Conservation (phyloP, 1,140 invertebrate species). For the Drosophila neocordata region DNA sequence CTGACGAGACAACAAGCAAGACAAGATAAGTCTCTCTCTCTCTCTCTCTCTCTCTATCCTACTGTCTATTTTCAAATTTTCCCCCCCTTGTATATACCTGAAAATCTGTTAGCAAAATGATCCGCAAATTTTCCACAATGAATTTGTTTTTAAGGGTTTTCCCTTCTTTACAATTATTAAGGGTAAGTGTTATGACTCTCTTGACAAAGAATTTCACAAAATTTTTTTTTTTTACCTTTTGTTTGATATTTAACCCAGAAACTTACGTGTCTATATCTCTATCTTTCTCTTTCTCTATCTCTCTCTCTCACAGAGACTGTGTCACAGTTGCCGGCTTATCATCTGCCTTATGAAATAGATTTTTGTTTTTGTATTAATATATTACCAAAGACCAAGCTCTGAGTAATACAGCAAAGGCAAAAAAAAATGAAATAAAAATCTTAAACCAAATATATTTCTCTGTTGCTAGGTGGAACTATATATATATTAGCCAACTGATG, state of each 20-base stretch:
- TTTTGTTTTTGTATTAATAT: too few species aligned
- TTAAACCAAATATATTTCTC: background rate
- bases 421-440: background rate
- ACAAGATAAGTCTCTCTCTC: conserved; percentile 5
- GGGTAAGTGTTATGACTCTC: conserved; percentile 56
- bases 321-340: background rate
- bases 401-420: conserved; percentile 1
- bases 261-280: too few species aligned
- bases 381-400: background rate
- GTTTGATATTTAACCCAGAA: too few species aligned
- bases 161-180: conserved; percentile 22
- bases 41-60: too few species aligned
- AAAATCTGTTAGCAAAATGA: conserved; percentile 46
- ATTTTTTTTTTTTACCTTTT: background rate
- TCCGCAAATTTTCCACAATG: conserved; percentile 77
- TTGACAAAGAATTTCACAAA: conserved; percentile 34
- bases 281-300: background rate
- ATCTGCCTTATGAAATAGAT: background rate
- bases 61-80: conserved; percentile 13
- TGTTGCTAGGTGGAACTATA: background rate
- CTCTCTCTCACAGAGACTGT: background rate
- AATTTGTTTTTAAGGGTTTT: conserved; percentile 59
- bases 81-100: conserved; percentile 11
- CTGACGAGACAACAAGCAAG: conserved; percentile 25
- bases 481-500: background rate